Evolutionary conservation across 2,888 invertebrate species (phyloP), one percentile per base, ranked within the genome.

Genomic region (Pecten maximus): DNA sequence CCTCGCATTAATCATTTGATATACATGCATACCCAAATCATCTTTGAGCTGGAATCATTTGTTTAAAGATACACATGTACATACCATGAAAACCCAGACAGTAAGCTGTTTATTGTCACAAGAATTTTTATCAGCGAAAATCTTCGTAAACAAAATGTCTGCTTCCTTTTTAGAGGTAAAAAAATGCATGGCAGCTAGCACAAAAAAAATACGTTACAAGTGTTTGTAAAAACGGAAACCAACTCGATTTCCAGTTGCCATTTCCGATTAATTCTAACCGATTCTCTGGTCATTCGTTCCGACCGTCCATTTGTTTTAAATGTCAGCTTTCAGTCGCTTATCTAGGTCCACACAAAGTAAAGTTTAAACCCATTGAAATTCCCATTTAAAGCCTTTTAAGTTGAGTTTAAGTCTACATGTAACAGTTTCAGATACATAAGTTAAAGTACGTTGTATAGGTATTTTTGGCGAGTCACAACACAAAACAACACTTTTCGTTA

Each of bases 361-460:
- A 74, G 35, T 74, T 74, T 74, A 74, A 74, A 74, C 12, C 74
- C 28, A 74, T 35, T 35, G 35, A 28, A 35, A 35, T 74, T 74
- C 74, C 74, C 74, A 74, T 74, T 74, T 74, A 74, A 74, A 74
- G 12, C 74, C 74, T 74, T 35, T 74, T 74, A 74, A 74, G 74
- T 74, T 35, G 74, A 74, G 28, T 74, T 28, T 74, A 6, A 74
- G 35, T 74, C 74, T 74, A 74, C 74, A 35, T 74, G 74, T 35
- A 74, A 74, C 35, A 74, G 74, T 74, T 74, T 74, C 60, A 3
- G 6, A 74, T 28, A 74, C 12, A 74, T 74, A 74, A 74, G 60
- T 74, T 74, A 74, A 74, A 74, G 74, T 74, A 35, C 74, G 28
- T 10, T 4, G 74, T 35, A 74, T 74, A 74, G 35, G 74, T 74